Conservation (phyloP, 2,888 invertebrate genomes). For the Graphium colonna region DNA sequence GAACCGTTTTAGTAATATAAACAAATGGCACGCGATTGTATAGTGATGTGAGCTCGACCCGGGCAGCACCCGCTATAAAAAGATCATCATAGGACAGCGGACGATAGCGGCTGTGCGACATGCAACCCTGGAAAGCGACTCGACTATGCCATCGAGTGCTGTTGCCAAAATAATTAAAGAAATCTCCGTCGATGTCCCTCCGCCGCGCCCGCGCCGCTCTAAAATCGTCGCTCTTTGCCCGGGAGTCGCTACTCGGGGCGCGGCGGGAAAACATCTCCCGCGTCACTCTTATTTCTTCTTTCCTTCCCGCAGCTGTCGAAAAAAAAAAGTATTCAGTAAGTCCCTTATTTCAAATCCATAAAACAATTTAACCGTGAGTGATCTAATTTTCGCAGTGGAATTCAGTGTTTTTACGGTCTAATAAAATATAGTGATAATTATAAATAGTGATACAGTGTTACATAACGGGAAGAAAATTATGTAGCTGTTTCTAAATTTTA, state of each 20-base stretch:
- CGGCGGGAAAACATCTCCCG: constrained; percentile 80
- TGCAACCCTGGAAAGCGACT: constrained; percentile 79
- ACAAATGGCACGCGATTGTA: constrained; percentile 48
- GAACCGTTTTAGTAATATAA: constrained; percentile 31
- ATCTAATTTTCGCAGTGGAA: constrained; percentile 53
- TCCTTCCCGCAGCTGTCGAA: constrained; percentile 79
- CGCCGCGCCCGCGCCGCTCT: constrained; percentile 82
- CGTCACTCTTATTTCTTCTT: constrained; percentile 80
- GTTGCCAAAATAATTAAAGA: constrained; percentile 90
- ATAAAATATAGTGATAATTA: constrained; percentile 54
- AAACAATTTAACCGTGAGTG: constrained; percentile 58
- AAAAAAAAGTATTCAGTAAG: constrained; percentile 73
- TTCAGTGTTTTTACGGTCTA: constrained; percentile 51
- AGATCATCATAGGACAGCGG: constrained; percentile 74
- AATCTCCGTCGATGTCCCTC: constrained; percentile 83
- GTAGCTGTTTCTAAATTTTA: constrained; percentile 65
- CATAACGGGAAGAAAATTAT: constrained; percentile 60
- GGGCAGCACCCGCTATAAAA: constrained; percentile 78
- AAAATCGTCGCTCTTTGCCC: constrained; percentile 80
- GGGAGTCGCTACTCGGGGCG: constrained; percentile 79
- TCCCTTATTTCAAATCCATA: constrained; percentile 46
- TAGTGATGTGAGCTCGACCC: constrained; percentile 67
- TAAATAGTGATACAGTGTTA: constrained; percentile 74
- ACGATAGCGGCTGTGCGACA: constrained; percentile 71
- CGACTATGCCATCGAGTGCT: constrained; percentile 79